Base-by-base conservation (phyloP, 2,888 invertebrate genomes). In the Caenorhabditis uteleia region DNA sequence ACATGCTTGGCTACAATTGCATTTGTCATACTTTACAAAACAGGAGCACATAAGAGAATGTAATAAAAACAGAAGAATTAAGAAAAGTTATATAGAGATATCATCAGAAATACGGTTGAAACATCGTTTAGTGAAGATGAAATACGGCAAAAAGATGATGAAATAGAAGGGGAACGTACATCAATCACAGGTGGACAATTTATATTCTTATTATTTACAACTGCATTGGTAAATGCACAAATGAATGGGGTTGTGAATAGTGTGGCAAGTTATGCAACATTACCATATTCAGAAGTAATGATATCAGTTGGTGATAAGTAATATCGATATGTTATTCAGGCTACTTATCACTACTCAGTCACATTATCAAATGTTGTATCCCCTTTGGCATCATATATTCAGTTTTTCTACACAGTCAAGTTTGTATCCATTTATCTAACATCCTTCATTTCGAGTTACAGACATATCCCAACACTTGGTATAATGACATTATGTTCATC, bases 201-300 rank as follows among this genome's bases (percentile, higher is more conserved):
- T 36, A 38, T 69, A 16, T 69, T 80, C 21, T 79, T 86, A 14
- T 78, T 87, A 7, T 43, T 79, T 3, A 62, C 85, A 7, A 86
- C 85, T 27, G 84, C 83, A 1, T 82, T 84, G 70, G 86, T 90
- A 44, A 90, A 90, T 80, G 88, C 89, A 64, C 87, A 91, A 43
- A 88, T 88, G 78, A 91, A 91, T 84, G 91, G 91, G 46, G 87
- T 91, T 75, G 87, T 92, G 70, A 90, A 91, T 21, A 89, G 90
- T 61, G 88, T 91, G 71, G 91, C 91, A 85, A 89, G 90, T 40
- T 92, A 89, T 84, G 90, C 91, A 47, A 89, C 89, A 80, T 86
- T 91, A 79, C 91, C 92, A 10, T 92, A 92, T 85, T 91, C 92
- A 16, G 87, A 87, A 82, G 85, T 86, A 49, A 8, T 46, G 7